Conservation (phyloP, 2,888 invertebrate species). For the Lasius fuliginosus region DNA sequence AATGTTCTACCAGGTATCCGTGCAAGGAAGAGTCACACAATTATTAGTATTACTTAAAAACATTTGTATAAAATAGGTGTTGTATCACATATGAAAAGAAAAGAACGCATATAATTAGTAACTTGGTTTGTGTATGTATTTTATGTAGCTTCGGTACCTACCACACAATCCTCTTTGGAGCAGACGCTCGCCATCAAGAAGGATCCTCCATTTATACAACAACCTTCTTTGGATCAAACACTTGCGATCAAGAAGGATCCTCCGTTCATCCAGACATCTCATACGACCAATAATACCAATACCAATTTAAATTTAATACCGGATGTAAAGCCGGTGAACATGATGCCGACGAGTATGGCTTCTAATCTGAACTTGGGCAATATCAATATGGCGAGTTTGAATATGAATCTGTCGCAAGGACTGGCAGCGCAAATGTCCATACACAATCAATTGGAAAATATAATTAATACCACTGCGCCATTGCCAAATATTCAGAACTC, state of each 20-base stretch:
- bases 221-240: constrained; percentile 80
- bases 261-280: constrained; percentile 78
- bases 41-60: constrained; percentile 28
- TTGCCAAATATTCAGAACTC: constrained; percentile 81
- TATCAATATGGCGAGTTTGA: constrained; percentile 81
- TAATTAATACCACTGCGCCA: constrained; percentile 80
- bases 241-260: constrained; percentile 77
- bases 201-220: constrained; percentile 79
- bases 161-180: constrained; percentile 81
- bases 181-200: constrained; percentile 79
- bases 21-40: not conserved
- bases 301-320: constrained; percentile 79
- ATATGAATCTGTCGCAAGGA: constrained; percentile 80
- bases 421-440: constrained; percentile 80
- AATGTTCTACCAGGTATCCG: constrained; percentile 82
- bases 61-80: not conserved
- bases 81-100: constrained; percentile 20
- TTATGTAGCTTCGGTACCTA: constrained; percentile 79
- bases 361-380: constrained; percentile 81
- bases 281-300: constrained; percentile 72
- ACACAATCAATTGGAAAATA: constrained; percentile 83
- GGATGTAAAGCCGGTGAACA: constrained; percentile 82
- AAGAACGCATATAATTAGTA: not conserved
- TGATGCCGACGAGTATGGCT: constrained; percentile 81
- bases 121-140: constrained; percentile 30